Evolutionary conservation across 2,113 vertebrate species (phyloP).

Genomic region (Mus pahari): DNA sequence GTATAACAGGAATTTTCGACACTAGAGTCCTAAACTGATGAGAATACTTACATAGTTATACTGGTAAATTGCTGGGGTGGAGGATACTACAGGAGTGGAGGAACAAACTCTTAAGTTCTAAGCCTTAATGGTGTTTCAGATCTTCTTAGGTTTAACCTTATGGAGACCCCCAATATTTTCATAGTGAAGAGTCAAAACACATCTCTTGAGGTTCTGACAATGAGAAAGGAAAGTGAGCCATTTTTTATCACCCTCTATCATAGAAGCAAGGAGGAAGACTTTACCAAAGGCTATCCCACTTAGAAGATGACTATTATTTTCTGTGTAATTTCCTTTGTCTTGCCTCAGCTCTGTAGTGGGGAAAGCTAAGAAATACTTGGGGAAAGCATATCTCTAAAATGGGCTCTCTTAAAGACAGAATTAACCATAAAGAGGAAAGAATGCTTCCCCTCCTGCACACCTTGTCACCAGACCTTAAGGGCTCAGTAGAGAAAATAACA

Average conservation of each 20-base stretch:
- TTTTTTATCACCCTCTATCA: background rate
- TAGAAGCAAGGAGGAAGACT: background rate
- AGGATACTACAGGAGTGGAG: background rate
- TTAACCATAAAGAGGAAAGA: background rate
- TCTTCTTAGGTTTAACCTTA: background rate
- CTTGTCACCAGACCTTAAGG: background rate
- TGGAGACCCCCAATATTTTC: background rate
- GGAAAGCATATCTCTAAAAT: background rate
- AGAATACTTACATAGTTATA: background rate
- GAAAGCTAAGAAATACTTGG: background rate
- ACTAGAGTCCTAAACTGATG: background rate
- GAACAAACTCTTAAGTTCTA: background rate
- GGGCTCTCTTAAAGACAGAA: background rate
- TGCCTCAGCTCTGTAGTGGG: background rate
- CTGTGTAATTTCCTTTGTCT: background rate
- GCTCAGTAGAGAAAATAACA: background rate
- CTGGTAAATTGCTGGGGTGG: background rate
- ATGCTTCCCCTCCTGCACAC: background rate
- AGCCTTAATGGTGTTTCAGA: background rate
- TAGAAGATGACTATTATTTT: background rate
- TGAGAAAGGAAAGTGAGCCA: background rate
- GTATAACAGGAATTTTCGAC: background rate
- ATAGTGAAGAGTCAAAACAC: background rate
- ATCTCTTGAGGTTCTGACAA: background rate
- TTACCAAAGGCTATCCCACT: background rate